A percentile compares a stretch with the other conserved stretches of the same genome.
phyloP scores from a whole-genome alignment of 1,140 invertebrate genomes.

The Heterodera schachtii region DNA sequence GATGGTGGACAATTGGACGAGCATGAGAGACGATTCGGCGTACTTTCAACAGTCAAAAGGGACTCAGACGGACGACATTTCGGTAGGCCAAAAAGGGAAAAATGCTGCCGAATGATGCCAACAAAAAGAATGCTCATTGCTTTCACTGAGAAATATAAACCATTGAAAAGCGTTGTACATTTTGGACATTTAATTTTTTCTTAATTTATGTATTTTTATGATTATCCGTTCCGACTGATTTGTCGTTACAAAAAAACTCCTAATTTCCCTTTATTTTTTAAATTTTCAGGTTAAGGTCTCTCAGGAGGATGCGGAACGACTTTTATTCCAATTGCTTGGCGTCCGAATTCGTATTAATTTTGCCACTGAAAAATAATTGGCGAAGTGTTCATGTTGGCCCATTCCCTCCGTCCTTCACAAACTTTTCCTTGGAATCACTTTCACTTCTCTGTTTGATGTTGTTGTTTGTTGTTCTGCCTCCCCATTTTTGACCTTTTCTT shows the following conservation, averaged over 20 bases:
- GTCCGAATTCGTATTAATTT: slow-evolving; percentile 3
- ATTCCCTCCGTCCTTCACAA: neutral
- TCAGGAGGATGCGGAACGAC: slow-evolving; percentile 11
- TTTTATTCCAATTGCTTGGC: slow-evolving; percentile 23
- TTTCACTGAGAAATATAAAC: no score
- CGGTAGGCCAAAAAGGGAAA: neutral
- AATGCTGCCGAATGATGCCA: no score
- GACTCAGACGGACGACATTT: slow-evolving; percentile 19
- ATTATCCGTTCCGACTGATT: neutral
- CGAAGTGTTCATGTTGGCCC: neutral
- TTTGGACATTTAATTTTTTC: no score
- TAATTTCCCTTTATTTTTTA: neutral
- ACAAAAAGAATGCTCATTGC: no score
- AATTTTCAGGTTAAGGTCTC: slow-evolving; percentile 16
- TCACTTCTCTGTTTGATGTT: neutral
- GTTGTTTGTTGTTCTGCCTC: neutral
- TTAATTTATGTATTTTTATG: neutral
- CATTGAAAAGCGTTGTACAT: no score
- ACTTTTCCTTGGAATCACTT: neutral
- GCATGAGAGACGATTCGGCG: neutral
- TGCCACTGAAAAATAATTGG: neutral
- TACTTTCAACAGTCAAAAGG: slow-evolving; percentile 14
- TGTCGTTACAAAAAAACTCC: no score
- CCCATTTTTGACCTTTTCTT: neutral
- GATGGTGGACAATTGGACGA: neutral